Conservation (phyloP, 2,888 invertebrate species). For the Anorthoa munda region DNA sequence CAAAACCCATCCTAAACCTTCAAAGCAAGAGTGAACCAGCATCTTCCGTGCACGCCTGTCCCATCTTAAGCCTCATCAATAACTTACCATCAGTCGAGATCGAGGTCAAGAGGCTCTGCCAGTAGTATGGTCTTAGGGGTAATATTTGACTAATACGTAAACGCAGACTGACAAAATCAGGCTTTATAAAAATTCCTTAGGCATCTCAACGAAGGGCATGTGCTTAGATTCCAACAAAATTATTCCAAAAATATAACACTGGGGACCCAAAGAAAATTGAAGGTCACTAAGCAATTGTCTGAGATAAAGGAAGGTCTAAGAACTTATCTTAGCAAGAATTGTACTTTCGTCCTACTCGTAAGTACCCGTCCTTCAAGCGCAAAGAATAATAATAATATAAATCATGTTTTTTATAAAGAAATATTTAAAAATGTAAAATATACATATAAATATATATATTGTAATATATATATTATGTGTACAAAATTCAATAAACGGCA, state of each 20-base stretch:
- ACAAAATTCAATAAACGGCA: too few relatives aligned
- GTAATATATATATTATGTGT: too few relatives aligned
- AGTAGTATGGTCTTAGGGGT: too few relatives aligned
- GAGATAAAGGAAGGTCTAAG: constrained; percentile 36
- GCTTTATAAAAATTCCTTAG: neutral
- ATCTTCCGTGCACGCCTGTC: too few relatives aligned
- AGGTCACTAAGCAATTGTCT: constrained; percentile 24
- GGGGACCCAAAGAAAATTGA: constrained; percentile 10
- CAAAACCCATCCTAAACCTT: too few relatives aligned
- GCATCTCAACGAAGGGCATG: neutral
- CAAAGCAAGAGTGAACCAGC: too few relatives aligned
- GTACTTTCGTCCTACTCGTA: neutral
- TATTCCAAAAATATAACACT: constrained; percentile 5
- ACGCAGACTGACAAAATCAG: neutral
- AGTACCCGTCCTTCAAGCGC: neutral
- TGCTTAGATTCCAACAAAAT: neutral
- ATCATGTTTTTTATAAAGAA: too few relatives aligned
- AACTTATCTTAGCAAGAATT: constrained; percentile 25
- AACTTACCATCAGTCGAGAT: too few relatives aligned
- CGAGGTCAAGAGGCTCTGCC: too few relatives aligned
- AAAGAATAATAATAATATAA: constrained; percentile 14
- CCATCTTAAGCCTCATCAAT: too few relatives aligned
- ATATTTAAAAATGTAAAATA: too few relatives aligned
- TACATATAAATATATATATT: too few relatives aligned
- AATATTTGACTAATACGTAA: neutral